Percentiles rank a stretch among this genome's conserved stretches.
Evolutionary conservation across 2,888 invertebrate genomes (phyloP).

Genomic region (Choreutis nemorana): DNA sequence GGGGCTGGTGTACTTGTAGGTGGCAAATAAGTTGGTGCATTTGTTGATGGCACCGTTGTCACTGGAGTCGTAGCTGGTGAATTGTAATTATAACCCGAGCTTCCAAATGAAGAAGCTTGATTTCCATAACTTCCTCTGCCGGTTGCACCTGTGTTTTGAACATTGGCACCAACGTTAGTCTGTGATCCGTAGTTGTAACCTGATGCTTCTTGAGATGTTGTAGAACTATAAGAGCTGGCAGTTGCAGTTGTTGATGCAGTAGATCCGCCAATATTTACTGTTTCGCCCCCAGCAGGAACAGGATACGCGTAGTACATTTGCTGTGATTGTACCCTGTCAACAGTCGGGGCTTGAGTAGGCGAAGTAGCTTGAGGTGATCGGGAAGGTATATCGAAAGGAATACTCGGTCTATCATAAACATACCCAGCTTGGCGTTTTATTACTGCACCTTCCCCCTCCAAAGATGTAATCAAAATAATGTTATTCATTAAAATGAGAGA

Average conservation of each 20-base stretch:
- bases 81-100: slow-evolving; percentile 16
- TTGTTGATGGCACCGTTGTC: slow-evolving; percentile 24
- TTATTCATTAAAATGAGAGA: too few relatives aligned
- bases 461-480: too few relatives aligned
- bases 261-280: slow-evolving; percentile 27
- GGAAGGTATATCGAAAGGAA: slow-evolving; percentile 46
- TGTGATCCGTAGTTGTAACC: slow-evolving; percentile 13
- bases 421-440: slow-evolving; percentile 50
- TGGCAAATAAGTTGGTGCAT: slow-evolving; percentile 43
- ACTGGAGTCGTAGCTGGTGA: slow-evolving; percentile 11
- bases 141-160: background rate
- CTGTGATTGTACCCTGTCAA: slow-evolving; percentile 43
- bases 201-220: slow-evolving; percentile 1
- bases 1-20: slow-evolving; percentile 15
- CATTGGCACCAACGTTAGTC: background rate
- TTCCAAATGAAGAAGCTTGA: slow-evolving; percentile 5
- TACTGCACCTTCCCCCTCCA: too few relatives aligned
- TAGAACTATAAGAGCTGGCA: slow-evolving; percentile 10
- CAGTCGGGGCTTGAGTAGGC: slow-evolving; percentile 40
- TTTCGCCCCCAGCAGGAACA: slow-evolving; percentile 25
- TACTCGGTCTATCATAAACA: slow-evolving; percentile 44
- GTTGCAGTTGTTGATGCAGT: slow-evolving; percentile 14
- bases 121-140: slow-evolving; percentile 7
- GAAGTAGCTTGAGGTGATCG: slow-evolving; percentile 21
- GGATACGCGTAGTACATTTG: slow-evolving; percentile 57